These are phyloP conservation scores for Melanogrammus aeglefinus DNA, from an alignment of 2,797 vertebrate genomes.

Conservation along the genomic window DNA sequence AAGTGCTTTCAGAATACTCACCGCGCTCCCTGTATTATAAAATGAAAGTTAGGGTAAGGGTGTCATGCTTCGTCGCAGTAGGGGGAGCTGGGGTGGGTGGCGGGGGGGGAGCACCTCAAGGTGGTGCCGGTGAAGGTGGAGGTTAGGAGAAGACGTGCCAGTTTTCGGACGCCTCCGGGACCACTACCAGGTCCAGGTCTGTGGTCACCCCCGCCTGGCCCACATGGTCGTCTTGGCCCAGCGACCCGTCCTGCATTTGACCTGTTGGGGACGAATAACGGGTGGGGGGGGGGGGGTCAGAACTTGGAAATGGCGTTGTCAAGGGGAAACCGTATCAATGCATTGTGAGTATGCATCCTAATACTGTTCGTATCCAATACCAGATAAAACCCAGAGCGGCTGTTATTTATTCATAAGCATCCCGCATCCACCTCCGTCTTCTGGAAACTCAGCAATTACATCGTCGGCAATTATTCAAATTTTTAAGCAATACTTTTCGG, in stretches of 20 bases:
- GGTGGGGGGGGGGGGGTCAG: not conserved
- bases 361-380: not conserved
- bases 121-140: slow-evolving; percentile 52
- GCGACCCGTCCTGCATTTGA: slow-evolving; percentile 71
- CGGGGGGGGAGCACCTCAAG: not conserved
- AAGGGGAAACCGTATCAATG: too few relatives aligned
- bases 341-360: too few relatives aligned
- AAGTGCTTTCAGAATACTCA: not conserved
- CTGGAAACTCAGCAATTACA: not conserved
- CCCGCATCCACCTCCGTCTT: not conserved
- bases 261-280: slow-evolving; percentile 32
- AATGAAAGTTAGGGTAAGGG: not conserved
- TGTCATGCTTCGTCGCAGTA: not conserved
- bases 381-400: not conserved
- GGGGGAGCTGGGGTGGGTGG: not conserved
- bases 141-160: slow-evolving; percentile 84
- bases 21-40: not conserved
- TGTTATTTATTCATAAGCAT: not conserved
- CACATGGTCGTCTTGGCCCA: slow-evolving; percentile 70
- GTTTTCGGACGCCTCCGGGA: slow-evolving; percentile 83
- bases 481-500: not conserved
- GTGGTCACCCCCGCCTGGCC: slow-evolving; percentile 76
- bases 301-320: too few relatives aligned
- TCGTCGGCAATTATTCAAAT: not conserved
- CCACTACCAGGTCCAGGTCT: slow-evolving; percentile 86